Percentiles rank a stretch among this genome's conserved stretches.
Evolutionary conservation across 2,888 invertebrate species (phyloP).

Genomic region (Scaptomyza caliginosa): DNA sequence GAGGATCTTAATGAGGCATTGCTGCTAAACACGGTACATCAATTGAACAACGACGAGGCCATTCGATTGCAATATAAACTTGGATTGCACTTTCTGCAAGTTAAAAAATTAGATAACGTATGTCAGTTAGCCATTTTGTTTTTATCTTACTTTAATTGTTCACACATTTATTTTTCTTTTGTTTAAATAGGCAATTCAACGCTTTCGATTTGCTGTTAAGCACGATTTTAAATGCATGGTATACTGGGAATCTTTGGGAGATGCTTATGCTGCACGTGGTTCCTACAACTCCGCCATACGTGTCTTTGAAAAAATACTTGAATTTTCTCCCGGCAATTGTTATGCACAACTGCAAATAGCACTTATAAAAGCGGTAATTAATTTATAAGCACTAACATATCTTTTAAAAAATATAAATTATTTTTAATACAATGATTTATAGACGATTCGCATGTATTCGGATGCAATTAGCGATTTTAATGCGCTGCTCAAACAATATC

Average conservation of each 20-base stretch:
- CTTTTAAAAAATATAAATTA: background rate
- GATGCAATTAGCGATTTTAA: slow-evolving; percentile 90
- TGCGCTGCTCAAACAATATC: slow-evolving; percentile 85
- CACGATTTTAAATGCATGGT: slow-evolving; percentile 88
- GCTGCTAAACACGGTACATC: slow-evolving; percentile 83
- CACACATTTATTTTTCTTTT: too few species aligned
- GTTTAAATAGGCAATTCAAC: slow-evolving; percentile 87
- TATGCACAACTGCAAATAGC: slow-evolving; percentile 92
- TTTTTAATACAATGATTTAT: background rate
- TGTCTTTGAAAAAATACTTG: slow-evolving; percentile 91
- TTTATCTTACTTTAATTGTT: too few species aligned
- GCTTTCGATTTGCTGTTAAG: slow-evolving; percentile 90
- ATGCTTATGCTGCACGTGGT: slow-evolving; percentile 94
- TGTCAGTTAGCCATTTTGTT: background rate
- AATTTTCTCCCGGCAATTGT: slow-evolving; percentile 87
- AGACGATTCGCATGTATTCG: slow-evolving; percentile 85
- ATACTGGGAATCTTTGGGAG: slow-evolving; percentile 95
- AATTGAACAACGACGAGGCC: slow-evolving; percentile 85
- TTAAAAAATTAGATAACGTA: slow-evolving; percentile 88
- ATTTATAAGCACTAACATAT: background rate
- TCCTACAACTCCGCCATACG: slow-evolving; percentile 95
- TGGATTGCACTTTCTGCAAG: slow-evolving; percentile 91
- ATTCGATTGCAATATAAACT: slow-evolving; percentile 93
- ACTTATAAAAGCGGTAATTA: slow-evolving; percentile 86
- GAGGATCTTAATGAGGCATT: slow-evolving; percentile 83